These are phyloP conservation scores for Varanus komodoensis DNA, from an alignment of 2,113 vertebrate genomes.

Conservation along the genomic window DNA sequence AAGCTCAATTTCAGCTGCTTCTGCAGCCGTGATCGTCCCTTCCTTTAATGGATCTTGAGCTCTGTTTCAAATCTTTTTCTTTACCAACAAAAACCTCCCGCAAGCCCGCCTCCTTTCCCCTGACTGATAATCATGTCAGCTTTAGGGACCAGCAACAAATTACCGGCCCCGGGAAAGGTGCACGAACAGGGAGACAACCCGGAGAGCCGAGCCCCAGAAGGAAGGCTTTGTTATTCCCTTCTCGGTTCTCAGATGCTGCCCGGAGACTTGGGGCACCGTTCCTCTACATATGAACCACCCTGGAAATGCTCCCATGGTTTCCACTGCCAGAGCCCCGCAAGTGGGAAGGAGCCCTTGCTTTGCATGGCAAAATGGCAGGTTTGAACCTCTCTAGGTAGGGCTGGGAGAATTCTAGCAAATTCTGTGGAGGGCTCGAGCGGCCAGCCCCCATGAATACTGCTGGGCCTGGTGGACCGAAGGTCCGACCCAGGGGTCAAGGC, in stretches of 20 bases:
- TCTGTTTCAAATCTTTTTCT: slow-evolving; percentile 51
- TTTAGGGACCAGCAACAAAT: slow-evolving; percentile 72
- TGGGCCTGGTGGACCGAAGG: no score
- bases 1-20: neutral
- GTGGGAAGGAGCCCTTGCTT: no score
- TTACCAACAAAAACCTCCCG: slow-evolving; percentile 42
- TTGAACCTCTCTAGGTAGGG: no score
- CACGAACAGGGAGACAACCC: neutral
- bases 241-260: neutral
- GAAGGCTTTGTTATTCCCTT: neutral
- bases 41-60: slow-evolving; percentile 53
- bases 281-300: no score
- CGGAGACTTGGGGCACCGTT: no score
- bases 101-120: slow-evolving; percentile 22
- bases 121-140: slow-evolving; percentile 74
- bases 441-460: no score
- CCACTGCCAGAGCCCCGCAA: no score
- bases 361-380: no score
- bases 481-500: no score
- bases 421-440: no score
- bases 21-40: neutral
- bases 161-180: slow-evolving; percentile 28
- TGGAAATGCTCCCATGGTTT: no score
- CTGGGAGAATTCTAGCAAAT: no score
- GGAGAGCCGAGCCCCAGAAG: neutral